phyloP scores from a whole-genome alignment of 2,888 invertebrate genomes.

The Pyrrhia umbra region DNA sequence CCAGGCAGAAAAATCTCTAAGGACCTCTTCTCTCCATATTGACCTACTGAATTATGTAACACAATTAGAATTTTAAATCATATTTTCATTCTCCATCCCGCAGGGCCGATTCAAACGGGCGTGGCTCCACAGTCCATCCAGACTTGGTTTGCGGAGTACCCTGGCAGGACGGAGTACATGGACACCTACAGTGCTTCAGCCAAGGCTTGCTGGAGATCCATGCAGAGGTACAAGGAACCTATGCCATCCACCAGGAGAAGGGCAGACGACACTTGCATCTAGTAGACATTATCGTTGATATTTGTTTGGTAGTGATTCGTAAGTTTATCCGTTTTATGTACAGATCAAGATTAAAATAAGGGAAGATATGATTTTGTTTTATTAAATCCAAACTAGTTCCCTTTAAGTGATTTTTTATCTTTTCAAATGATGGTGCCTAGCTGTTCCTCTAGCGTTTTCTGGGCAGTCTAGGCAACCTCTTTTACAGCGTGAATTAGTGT shows the following conservation, averaged over 20 bases:
- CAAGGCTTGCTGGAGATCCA: slow-evolving; percentile 89
- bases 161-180: slow-evolving; percentile 91
- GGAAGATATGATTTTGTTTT: slow-evolving; percentile 71
- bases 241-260: slow-evolving; percentile 91
- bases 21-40: too few relatives aligned
- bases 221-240: slow-evolving; percentile 91
- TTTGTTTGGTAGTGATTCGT: slow-evolving; percentile 50
- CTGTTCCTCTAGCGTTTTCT: too few relatives aligned
- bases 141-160: slow-evolving; percentile 89
- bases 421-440: too few relatives aligned
- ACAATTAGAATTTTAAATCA: too few relatives aligned
- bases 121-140: slow-evolving; percentile 86
- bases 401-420: too few relatives aligned
- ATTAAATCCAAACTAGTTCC: background rate
- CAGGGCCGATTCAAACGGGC: slow-evolving; percentile 75
- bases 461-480: too few relatives aligned
- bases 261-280: slow-evolving; percentile 89
- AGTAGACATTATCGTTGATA: slow-evolving; percentile 35
- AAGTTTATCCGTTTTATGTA: slow-evolving; percentile 40
- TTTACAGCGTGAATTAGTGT: too few relatives aligned
- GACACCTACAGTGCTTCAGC: slow-evolving; percentile 91
- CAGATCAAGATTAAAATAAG: slow-evolving; percentile 65
- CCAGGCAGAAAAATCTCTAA: too few relatives aligned
- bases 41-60: too few relatives aligned
- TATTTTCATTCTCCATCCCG: background rate